These are phyloP conservation scores for Encarsia formosa DNA, from an alignment of 2,888 invertebrate genomes.

Conservation along the genomic window DNA sequence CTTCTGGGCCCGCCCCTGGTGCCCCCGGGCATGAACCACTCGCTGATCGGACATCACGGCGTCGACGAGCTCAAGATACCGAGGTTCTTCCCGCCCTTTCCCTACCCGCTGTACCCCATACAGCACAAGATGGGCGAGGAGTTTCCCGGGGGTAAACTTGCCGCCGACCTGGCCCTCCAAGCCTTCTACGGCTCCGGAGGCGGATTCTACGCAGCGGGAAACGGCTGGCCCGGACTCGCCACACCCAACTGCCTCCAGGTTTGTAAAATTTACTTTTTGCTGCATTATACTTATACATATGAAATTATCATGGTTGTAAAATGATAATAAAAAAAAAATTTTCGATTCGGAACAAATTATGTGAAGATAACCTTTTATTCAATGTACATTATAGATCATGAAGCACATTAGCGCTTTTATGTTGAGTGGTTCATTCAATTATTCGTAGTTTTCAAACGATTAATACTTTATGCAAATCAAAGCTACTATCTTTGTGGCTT, in stretches of 20 bases:
- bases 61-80: conserved; percentile 63
- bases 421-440: no score
- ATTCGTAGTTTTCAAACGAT: no score
- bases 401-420: no score
- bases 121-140: conserved; percentile 55
- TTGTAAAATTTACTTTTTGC: not conserved
- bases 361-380: no score
- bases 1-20: conserved; percentile 50
- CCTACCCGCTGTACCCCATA: conserved; percentile 66
- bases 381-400: no score
- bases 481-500: no score
- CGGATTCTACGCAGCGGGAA: conserved; percentile 53
- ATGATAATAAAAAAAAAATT: no score
- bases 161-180: conserved; percentile 66
- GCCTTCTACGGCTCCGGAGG: conserved; percentile 58
- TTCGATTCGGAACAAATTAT: no score
- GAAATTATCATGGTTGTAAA: no score
- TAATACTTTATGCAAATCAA: no score
- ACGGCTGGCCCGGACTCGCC: conserved; percentile 40
- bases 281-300: not conserved
- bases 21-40: conserved; percentile 44
- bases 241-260: conserved; percentile 28
- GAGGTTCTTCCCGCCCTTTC: conserved; percentile 68
- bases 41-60: conserved; percentile 51
- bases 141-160: conserved; percentile 54